Conservation (phyloP, 1,140 invertebrate genomes). For the Melitaea cinxia region DNA sequence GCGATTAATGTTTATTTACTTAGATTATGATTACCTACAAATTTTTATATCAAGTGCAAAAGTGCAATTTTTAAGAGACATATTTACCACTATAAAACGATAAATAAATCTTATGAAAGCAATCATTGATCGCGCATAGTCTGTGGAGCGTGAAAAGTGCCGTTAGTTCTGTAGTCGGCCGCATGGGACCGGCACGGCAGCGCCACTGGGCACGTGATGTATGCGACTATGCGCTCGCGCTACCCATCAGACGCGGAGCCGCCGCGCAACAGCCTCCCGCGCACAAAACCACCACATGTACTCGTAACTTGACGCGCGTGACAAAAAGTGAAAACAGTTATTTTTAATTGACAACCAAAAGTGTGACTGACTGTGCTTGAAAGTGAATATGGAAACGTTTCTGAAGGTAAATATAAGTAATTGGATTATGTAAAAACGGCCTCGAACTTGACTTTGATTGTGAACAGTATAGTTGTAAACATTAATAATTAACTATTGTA, state of each 20-base stretch:
- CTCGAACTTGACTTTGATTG: constrained; percentile 21
- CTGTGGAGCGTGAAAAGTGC: constrained; percentile 63
- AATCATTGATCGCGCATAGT: constrained; percentile 33
- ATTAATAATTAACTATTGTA: neutral
- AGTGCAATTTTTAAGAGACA: neutral
- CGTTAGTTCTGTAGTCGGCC: constrained; percentile 64
- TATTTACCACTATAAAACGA: neutral
- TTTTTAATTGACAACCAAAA: constrained; percentile 45
- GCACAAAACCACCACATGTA: constrained; percentile 53
- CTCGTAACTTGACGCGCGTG: constrained; percentile 58
- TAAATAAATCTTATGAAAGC: constrained; percentile 12
- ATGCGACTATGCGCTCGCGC: constrained; percentile 67
- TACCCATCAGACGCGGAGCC: constrained; percentile 57
- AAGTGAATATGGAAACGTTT: constrained; percentile 31
- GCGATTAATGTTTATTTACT: no score
- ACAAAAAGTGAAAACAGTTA: constrained; percentile 55
- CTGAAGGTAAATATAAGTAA: constrained; percentile 36
- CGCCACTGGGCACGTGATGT: constrained; percentile 70
- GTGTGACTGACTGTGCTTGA: constrained; percentile 32
- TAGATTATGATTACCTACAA: no score
- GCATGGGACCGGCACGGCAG: constrained; percentile 49
- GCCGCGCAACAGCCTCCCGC: constrained; percentile 70
- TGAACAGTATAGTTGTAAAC: constrained; percentile 14
- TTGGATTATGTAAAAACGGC: constrained; percentile 21
- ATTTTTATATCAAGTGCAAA: no score